Conservation (phyloP, 2,888 invertebrate genomes). For the Schrankia costaestrigalis region DNA sequence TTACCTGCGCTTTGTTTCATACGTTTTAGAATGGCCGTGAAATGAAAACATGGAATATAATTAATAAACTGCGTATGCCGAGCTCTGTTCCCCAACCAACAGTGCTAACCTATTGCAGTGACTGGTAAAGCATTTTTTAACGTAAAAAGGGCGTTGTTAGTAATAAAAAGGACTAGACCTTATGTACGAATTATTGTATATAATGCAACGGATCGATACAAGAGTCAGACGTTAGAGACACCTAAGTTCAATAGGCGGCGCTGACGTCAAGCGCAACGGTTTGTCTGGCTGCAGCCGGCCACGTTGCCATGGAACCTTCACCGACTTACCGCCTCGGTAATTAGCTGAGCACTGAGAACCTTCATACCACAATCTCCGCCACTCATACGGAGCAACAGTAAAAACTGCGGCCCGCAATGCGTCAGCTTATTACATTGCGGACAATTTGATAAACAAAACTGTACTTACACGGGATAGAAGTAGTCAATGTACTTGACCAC, state of each 20-base stretch:
- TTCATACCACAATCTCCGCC: constrained; percentile 47
- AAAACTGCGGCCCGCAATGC: constrained; percentile 54
- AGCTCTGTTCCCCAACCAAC: too few species aligned
- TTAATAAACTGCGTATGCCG: too few species aligned
- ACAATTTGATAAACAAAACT: constrained; percentile 34
- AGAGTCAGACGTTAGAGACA: constrained; percentile 58
- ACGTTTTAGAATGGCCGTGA: too few species aligned
- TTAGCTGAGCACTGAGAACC: constrained; percentile 59
- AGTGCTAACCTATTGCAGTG: too few species aligned
- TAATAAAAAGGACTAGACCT: constrained; percentile 31
- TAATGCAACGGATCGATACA: constrained; percentile 73
- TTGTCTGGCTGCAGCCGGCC: constrained; percentile 62
- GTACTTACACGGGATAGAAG: constrained; percentile 86
- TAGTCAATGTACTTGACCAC: constrained; percentile 87
- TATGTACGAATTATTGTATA: constrained; percentile 44
- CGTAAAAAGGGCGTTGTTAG: constrained; percentile 13
- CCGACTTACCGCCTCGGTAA: constrained; percentile 73
- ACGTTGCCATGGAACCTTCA: constrained; percentile 73
- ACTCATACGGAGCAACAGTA: constrained; percentile 26
- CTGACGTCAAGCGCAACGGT: constrained; percentile 63
- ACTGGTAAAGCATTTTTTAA: not conserved
- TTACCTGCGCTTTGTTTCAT: too few species aligned
- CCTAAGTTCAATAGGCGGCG: constrained; percentile 65
- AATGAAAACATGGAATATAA: too few species aligned
- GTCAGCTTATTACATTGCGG: constrained; percentile 38